Percentiles rank a stretch among this genome's conserved stretches.
Conservation (phyloP, 2,113 vertebrate species). For the Callithrix jacchus region DNA sequence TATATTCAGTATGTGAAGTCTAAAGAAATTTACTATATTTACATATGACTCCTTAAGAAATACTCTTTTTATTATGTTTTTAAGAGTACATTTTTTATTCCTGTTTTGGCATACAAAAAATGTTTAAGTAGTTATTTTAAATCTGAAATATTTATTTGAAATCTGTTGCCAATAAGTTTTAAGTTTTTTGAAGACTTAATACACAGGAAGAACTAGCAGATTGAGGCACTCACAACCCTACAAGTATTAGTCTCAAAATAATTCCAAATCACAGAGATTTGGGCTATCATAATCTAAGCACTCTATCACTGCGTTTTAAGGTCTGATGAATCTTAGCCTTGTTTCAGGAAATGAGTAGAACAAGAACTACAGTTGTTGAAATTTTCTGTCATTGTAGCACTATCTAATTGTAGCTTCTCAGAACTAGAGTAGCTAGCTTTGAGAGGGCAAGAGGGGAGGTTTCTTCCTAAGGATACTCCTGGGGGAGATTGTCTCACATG, state of each 20-base stretch:
- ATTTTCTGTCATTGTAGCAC: background rate
- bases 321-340: background rate
- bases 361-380: conserved; percentile 27
- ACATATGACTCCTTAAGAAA: conserved; percentile 19
- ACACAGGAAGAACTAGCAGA: background rate
- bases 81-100: background rate
- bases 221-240: background rate
- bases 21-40: conserved; percentile 54
- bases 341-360: background rate
- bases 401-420: background rate
- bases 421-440: background rate
- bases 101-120: background rate
- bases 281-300: background rate
- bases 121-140: conserved; percentile 24
- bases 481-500: background rate
- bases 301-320: background rate
- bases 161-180: conserved; percentile 1
- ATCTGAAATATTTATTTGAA: conserved; percentile 38
- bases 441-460: background rate
- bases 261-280: background rate
- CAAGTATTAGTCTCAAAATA: background rate
- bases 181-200: conserved; percentile 32
- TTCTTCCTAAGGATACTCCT: background rate
- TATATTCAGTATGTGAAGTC: conserved; percentile 19
- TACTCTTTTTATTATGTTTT: conserved; percentile 16